Percentiles rank a stretch among this genome's conserved stretches.
These are phyloP conservation scores for Lacerta bilineata DNA, from an alignment of 2,797 vertebrate genomes.

Conservation along the genomic window DNA sequence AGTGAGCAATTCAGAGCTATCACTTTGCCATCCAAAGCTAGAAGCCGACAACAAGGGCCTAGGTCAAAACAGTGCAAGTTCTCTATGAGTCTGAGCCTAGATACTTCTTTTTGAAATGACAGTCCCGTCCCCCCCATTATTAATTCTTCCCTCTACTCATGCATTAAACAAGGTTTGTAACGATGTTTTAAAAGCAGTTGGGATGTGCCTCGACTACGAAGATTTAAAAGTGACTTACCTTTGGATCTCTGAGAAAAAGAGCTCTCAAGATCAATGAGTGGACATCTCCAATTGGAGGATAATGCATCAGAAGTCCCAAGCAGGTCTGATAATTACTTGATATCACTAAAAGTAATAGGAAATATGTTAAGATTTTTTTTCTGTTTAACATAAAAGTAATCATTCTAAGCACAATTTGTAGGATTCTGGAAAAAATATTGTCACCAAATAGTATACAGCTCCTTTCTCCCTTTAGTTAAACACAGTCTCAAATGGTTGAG, in stretches of 20 bases:
- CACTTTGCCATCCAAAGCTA: not conserved
- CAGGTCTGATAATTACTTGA: slow-evolving; percentile 99
- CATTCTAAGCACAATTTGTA: not conserved
- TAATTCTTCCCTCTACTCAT: not conserved
- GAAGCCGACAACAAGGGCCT: not conserved
- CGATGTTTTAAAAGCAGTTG: slow-evolving; percentile 13
- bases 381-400: not conserved
- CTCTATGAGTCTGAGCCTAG: not conserved
- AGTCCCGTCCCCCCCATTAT: not conserved
- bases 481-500: not conserved
- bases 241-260: slow-evolving; percentile 98
- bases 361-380: not conserved
- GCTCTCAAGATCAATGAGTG: slow-evolving; percentile 95
- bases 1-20: not conserved
- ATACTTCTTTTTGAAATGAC: not conserved
- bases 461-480: not conserved
- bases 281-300: slow-evolving; percentile 94
- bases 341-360: slow-evolving; percentile 85
- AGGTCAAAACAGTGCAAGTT: not conserved
- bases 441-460: not conserved
- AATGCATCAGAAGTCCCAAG: slow-evolving; percentile 98
- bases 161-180: not conserved
- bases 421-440: not conserved
- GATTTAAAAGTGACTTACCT: slow-evolving; percentile 83
- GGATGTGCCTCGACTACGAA: slow-evolving; percentile 16